Evolutionary conservation across 2,888 invertebrate genomes (phyloP).

Genomic region (Pandemis heparana): DNA sequence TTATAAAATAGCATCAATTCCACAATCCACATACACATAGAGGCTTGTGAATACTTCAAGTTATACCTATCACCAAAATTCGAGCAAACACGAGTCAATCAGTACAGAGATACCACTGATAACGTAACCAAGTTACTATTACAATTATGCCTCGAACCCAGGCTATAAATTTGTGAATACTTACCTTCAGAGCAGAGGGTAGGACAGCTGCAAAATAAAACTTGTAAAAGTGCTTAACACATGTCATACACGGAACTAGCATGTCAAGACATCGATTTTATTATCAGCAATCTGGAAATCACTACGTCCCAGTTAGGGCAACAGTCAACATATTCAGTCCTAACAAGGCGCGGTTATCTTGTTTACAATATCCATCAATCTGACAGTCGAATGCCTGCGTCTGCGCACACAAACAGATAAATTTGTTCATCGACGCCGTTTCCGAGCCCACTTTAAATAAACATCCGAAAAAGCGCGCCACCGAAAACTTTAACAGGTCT

Average conservation of each 20-base stretch:
- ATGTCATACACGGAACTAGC: constrained; percentile 40
- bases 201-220: constrained; percentile 3
- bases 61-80: constrained; percentile 2
- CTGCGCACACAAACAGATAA: constrained; percentile 60
- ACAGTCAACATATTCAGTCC: constrained; percentile 45
- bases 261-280: constrained; percentile 41
- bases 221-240: constrained; percentile 30
- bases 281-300: constrained; percentile 37
- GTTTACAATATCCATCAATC: constrained; percentile 54
- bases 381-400: constrained; percentile 59
- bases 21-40: neutral
- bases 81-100: constrained; percentile 22
- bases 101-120: constrained; percentile 30
- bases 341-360: constrained; percentile 51
- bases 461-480: constrained; percentile 44
- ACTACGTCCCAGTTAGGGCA: constrained; percentile 34
- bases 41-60: constrained; percentile 13
- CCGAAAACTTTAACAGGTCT: constrained; percentile 41
- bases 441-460: constrained; percentile 53
- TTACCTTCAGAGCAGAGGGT: neutral
- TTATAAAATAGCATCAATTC: constrained; percentile 24
- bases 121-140: constrained; percentile 19
- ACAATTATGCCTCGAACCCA: neutral
- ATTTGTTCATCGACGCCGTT: constrained; percentile 60
- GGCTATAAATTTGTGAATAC: neutral